Conservation (phyloP, 2,888 invertebrate genomes). For the Oscheius sp. region DNA sequence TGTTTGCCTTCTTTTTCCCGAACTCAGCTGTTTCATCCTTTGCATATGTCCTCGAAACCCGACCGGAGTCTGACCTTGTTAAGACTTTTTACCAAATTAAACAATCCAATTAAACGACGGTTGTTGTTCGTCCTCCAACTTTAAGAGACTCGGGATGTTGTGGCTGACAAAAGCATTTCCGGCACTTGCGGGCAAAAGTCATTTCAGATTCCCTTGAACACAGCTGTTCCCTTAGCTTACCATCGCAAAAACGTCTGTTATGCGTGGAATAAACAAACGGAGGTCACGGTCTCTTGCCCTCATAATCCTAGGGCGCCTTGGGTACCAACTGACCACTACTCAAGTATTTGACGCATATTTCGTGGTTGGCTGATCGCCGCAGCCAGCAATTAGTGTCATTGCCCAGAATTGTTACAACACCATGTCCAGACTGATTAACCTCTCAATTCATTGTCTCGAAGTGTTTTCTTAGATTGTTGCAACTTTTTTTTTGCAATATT, state of each 20-base stretch:
- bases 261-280: background rate
- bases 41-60: background rate
- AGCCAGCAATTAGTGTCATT: constrained; percentile 27
- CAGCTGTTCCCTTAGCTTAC: constrained; percentile 9
- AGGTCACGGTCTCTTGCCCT: background rate
- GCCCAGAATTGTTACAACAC: constrained; percentile 27
- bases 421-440: constrained; percentile 24
- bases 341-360: constrained; percentile 1
- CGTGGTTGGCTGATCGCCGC: constrained; percentile 24
- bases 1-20: constrained; percentile 6
- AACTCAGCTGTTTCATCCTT: constrained; percentile 2
- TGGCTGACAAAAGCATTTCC: background rate
- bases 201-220: background rate
- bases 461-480: constrained; percentile 3
- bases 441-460: background rate
- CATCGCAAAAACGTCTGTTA: constrained; percentile 20
- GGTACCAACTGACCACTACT: constrained; percentile 11
- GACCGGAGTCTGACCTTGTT: background rate
- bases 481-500: too few species aligned
- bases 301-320: background rate
- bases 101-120: background rate
- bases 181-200: constrained; percentile 20
- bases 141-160: background rate
- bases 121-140: background rate
- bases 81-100: background rate